phyloP scores from a whole-genome alignment of 1,140 invertebrate species.

The Brachystomella parvula region DNA sequence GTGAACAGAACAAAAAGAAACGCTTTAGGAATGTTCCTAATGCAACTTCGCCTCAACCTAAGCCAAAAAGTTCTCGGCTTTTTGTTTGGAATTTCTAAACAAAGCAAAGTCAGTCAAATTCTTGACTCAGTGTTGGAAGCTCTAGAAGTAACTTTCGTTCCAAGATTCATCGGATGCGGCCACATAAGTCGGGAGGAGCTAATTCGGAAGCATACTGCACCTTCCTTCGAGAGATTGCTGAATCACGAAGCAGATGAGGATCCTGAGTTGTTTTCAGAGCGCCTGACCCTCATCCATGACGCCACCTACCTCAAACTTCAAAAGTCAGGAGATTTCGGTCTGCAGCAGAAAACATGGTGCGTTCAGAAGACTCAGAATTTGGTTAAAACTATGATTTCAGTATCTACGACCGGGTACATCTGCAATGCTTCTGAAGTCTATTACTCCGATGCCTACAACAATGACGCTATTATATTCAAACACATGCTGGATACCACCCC shows the following conservation, averaged over 20 bases:
- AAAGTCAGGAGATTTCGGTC: constrained; percentile 2
- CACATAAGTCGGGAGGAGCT: constrained; percentile 15
- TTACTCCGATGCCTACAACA: constrained; percentile 12
- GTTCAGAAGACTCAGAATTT: constrained; percentile 19
- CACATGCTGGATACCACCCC: neutral
- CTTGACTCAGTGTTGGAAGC: neutral
- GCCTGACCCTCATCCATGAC: neutral
- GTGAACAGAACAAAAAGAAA: neutral
- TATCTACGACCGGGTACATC: constrained; percentile 16
- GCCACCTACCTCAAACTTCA: constrained; percentile 24
- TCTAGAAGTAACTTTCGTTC: constrained; percentile 7
- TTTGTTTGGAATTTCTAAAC: constrained; percentile 11
- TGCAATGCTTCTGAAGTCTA: constrained; percentile 7
- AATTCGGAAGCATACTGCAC: neutral
- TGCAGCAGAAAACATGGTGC: constrained; percentile 17
- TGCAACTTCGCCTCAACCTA: neutral
- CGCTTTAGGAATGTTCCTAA: constrained; percentile 3
- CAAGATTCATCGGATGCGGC: constrained; percentile 11
- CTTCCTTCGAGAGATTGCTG: neutral
- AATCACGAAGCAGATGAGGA: neutral
- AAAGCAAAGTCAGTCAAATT: constrained; percentile 4
- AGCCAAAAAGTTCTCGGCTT: neutral
- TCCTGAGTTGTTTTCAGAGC: neutral
- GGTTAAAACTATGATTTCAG: constrained; percentile 21
- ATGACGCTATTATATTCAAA: constrained; percentile 24